Base-by-base conservation (phyloP, 2,797 vertebrate genomes). In the Crenichthys baileyi region DNA sequence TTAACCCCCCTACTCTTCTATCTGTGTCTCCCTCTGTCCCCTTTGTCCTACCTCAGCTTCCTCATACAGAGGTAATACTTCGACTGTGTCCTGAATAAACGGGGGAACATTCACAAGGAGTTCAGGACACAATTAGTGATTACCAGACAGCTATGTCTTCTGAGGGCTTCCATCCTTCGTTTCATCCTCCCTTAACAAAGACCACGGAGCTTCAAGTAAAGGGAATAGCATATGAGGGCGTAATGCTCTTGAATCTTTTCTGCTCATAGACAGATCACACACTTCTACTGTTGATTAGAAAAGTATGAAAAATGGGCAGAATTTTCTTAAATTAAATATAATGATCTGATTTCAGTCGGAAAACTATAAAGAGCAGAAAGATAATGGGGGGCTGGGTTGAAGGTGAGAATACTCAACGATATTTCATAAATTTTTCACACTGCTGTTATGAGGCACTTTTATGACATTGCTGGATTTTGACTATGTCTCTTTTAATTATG, bases 81-180 rank as follows among this genome's bases (percentile, higher is more conserved):
- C 65, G 11, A 72, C 80, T 90, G 81, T 74, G 82, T 77, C 81
- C 86, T 89, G 87, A 93, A 90, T 82, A 92, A 94, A 93, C 91
- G 84, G 44, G 89, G 79, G 87, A 93, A 89, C 81, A 86, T 93
- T 93, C 89, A 85, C 88, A 76, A 82, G 83, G 87, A 88, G 91
- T 94, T 92, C 89, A 92, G 90, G 93, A 93, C 92, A 93, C 90
- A 94, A 94, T 94, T 92, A 93, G 88, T 87, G 91, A 95, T 94
- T 93, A 94, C 80, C 88, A 92, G 87, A 90, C 83, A 87, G 87
- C 85, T 77, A 65, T 63, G 89, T 92, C 92, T 94, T 93, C 90
- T 74, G 91, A 93, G 92, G 85, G 88, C 85, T 82, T 80, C 91
- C 88, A 80, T 87, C 83, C 73, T 85, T 56, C 73, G 71, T 93